These are phyloP conservation scores for Chloroceryle aenea DNA, from an alignment of 2,113 vertebrate genomes.

Conservation along the genomic window DNA sequence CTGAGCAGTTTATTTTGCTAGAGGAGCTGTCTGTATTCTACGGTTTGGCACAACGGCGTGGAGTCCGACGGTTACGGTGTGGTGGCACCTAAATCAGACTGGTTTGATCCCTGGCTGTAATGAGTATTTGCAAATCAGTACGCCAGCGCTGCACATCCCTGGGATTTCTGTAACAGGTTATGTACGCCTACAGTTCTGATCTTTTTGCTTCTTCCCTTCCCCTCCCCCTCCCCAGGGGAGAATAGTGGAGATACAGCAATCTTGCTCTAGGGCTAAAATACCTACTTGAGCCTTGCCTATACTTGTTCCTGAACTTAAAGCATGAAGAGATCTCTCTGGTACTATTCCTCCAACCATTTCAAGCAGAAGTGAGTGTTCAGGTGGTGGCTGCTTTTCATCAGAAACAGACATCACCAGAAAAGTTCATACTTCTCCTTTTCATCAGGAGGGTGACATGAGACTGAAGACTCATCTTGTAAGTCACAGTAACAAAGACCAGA, in stretches of 20 bases:
- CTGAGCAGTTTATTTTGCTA: background rate
- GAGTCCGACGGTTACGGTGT: background rate
- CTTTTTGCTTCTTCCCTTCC: background rate
- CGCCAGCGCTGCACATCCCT: background rate
- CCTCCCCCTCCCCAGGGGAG: background rate
- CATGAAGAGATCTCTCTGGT: background rate
- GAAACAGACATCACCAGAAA: background rate
- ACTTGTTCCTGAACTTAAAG: background rate
- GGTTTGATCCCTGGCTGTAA: background rate
- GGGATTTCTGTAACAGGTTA: background rate
- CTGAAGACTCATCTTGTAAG: background rate
- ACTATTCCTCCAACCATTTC: background rate
- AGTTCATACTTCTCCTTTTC: background rate
- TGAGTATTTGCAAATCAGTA: background rate
- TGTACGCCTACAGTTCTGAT: background rate
- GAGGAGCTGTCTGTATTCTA: background rate
- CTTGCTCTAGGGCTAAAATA: conserved; percentile 3
- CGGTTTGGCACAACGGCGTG: background rate
- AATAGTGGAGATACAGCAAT: background rate
- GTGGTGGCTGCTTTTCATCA: background rate
- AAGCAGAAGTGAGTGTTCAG: background rate
- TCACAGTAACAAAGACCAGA: background rate
- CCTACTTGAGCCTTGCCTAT: background rate
- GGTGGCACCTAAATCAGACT: background rate
- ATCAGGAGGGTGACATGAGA: background rate